Evolutionary conservation across 2,113 vertebrate genomes (phyloP).

Genomic region (Campylorhamphus procurvoides): DNA sequence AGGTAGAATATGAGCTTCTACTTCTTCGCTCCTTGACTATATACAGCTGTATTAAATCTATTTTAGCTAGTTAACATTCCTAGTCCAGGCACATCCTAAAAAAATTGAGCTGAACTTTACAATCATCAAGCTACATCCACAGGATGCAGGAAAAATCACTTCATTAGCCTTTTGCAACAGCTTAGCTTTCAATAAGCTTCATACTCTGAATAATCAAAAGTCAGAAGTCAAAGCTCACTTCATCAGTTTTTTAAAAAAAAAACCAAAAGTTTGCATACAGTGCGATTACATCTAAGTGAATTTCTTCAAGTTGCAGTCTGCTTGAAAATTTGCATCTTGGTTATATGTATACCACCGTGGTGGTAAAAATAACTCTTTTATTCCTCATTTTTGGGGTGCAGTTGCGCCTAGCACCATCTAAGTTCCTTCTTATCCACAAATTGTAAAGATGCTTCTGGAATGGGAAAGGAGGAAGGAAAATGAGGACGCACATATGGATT

Average conservation of each 20-base stretch:
- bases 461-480: neutral
- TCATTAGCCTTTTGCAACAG: constrained; percentile 3
- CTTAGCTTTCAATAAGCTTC: constrained; percentile 13
- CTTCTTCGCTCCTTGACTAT: neutral
- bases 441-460: neutral
- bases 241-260: neutral
- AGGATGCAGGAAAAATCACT: constrained; percentile 18
- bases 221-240: neutral
- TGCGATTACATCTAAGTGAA: neutral
- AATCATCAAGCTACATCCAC: constrained; percentile 9
- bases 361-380: neutral
- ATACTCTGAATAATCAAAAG: neutral
- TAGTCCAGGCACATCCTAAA: neutral
- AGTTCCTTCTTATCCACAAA: neutral
- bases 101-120: neutral
- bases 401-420: neutral
- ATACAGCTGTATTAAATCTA: neutral
- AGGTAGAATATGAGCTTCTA: neutral
- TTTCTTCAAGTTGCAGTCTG: neutral
- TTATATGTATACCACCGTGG: neutral
- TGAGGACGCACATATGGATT: accelerated
- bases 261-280: neutral
- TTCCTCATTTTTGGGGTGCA: neutral
- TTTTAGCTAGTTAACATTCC: neutral
- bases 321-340: neutral